These are phyloP conservation scores for Bujurquina vittata DNA, from an alignment of 2,113 vertebrate genomes.

Conservation along the genomic window DNA sequence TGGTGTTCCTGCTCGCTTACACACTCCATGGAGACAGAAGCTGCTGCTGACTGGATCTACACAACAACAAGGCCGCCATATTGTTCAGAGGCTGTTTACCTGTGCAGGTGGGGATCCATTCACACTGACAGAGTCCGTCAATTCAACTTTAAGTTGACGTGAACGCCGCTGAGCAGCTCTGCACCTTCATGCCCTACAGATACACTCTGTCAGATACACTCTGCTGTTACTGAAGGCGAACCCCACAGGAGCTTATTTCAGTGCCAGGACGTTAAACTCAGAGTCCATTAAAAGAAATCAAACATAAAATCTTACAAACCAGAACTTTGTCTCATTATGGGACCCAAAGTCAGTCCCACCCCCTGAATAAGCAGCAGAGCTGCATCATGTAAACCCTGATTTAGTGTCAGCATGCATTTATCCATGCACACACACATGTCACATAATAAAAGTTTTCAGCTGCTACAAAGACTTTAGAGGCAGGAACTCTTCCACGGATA, in stretches of 20 bases:
- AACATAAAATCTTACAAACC: neutral
- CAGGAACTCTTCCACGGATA: no score
- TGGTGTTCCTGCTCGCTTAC: neutral
- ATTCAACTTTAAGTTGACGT: rapidly evolving
- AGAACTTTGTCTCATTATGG: rapidly evolving
- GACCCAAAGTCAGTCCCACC: neutral
- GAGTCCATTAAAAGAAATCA: neutral
- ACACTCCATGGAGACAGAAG: neutral
- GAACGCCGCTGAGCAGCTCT: neutral
- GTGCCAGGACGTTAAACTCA: neutral
- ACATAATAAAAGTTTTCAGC: no score
- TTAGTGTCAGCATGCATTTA: neutral
- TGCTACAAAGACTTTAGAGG: no score
- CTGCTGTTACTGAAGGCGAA: neutral
- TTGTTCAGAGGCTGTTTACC: neutral
- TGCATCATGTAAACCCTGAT: neutral
- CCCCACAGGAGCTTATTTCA: neutral
- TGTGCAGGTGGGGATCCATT: neutral
- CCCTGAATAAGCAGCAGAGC: neutral
- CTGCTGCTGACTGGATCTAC: neutral
- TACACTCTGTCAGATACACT: no score
- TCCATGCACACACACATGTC: neutral
- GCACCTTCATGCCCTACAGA: rapidly evolving
- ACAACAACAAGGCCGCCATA: neutral
- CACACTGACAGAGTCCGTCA: no score